Percentiles rank a stretch among this genome's conserved stretches.
phyloP scores from a whole-genome alignment of 2,113 vertebrate genomes.

The Haemorhous mexicanus region DNA sequence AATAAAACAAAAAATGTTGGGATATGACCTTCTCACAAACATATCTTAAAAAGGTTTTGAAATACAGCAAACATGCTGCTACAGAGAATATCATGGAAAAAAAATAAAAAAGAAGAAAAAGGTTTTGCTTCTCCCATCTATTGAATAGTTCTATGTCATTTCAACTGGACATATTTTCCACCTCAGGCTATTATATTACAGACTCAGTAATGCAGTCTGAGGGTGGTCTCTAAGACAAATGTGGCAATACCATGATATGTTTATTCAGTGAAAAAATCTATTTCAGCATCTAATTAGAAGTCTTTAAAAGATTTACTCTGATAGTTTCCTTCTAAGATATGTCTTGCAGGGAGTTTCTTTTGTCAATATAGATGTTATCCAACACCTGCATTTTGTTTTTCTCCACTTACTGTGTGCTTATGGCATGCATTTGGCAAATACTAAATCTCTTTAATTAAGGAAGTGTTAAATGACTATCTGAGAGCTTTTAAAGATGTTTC shows the following conservation, averaged over 20 bases:
- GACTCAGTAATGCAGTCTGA: conserved; percentile 42
- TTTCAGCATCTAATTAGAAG: conserved; percentile 69
- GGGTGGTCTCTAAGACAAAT: conserved; percentile 74
- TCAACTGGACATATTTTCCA: conserved; percentile 40
- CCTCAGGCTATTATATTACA: conserved; percentile 52
- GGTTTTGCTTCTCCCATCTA: background rate
- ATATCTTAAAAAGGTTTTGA: background rate
- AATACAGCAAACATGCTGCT: background rate
- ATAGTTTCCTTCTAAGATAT: conserved; percentile 42
- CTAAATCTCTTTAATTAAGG: conserved; percentile 34
- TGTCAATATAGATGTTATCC: conserved; percentile 62
- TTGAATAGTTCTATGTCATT: conserved; percentile 12
- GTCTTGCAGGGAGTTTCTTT: conserved; percentile 26
- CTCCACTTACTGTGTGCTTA: conserved; percentile 39
- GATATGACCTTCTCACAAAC: background rate
- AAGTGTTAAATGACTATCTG: conserved; percentile 45
- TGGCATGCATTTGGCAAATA: conserved; percentile 40
- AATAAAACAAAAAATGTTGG: background rate
- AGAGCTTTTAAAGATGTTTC: conserved; percentile 30
- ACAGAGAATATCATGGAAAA: background rate
- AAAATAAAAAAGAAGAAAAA: background rate
- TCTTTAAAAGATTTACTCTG: conserved; percentile 63
- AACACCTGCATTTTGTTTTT: conserved; percentile 52
- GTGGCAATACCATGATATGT: conserved; percentile 56
- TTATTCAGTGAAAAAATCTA: conserved; percentile 71